Evolutionary conservation across 2,888 invertebrate species (phyloP), one percentile per base, ranked within the genome.

Genomic region (Cerastis rubricosa): DNA sequence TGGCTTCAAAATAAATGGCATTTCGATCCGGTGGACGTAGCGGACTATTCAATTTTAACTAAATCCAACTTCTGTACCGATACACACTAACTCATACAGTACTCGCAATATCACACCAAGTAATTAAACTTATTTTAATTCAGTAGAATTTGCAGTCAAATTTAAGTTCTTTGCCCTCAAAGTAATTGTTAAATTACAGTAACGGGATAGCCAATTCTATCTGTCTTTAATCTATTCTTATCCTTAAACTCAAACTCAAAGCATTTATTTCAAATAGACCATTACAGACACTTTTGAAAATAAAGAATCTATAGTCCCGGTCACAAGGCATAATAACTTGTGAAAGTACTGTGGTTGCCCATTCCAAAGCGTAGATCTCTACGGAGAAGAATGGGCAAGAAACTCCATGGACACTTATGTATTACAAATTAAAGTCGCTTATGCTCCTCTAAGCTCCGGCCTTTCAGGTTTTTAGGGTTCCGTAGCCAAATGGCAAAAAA

Each of bases 51-150:
- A 2, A 25, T 45, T 45, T 12, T 0, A n/a, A 29, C 43, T 11
- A 7, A 70, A 65, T 66, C 43, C n/a, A 43, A 70, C 43, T 70
- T 11, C 8, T 43, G 1, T 6, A 69, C 3, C 19, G 45, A 67
- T 71, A 35, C 49, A 51, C 8, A 43, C 17, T 51, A 40, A 8
- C 43, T n/a, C n/a, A n/a, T 54, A 29, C 3, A 14, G 43, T 9
- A 17, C 51, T 54, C 6, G 43, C 43, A 57, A 2, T 2, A 7
- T 14, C 6, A 6, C n/a, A 43, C 17, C 11, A 17, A 17, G 11
- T 51, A 25, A 22, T 71, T 45, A 12, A 70, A 29, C 49, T 67
- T 47, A 29, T 49, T 63, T 63, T 35, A 63, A 63, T 61, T 61
- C 59, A 59, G 3, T 49, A 40, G 25, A 25, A 25, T 11, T 71